These are phyloP conservation scores for Misgurnus anguillicaudatus DNA, from an alignment of 2,113 vertebrate genomes.

Conservation along the genomic window DNA sequence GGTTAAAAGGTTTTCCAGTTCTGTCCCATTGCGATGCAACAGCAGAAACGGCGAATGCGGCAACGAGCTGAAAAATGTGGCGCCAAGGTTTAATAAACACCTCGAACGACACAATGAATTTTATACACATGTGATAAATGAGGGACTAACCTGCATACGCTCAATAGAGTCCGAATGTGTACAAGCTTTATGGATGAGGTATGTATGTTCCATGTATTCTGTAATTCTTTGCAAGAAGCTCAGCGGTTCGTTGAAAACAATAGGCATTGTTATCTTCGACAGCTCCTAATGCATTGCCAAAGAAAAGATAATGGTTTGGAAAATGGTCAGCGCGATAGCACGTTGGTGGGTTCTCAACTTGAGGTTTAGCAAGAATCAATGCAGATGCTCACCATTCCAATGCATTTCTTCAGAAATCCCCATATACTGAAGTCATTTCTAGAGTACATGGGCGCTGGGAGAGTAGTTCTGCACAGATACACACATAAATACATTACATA, in stretches of 20 bases:
- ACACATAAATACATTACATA: background rate
- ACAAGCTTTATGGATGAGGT: conserved; percentile 88
- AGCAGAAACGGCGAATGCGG: conserved; percentile 93
- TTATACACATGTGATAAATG: background rate
- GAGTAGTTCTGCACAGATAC: conserved; percentile 73
- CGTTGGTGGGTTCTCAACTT: too few species aligned
- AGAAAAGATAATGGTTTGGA: background rate
- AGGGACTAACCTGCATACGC: conserved; percentile 86
- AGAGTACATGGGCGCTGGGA: conserved; percentile 92
- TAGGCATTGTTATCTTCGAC: conserved; percentile 97
- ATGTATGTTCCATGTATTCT: conserved; percentile 97
- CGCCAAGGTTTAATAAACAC: background rate
- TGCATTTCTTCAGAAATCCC: conserved; percentile 95
- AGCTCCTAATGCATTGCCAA: conserved; percentile 75
- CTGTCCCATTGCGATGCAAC: conserved; percentile 98
- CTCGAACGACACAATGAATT: too few species aligned
- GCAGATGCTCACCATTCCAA: conserved; percentile 87
- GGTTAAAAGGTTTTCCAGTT: conserved; percentile 98
- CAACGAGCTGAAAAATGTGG: conserved; percentile 78
- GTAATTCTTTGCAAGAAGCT: conserved; percentile 95
- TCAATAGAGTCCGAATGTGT: conserved; percentile 82
- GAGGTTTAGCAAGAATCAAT: background rate
- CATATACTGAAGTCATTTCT: conserved; percentile 94
- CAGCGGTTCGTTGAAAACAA: conserved; percentile 94
- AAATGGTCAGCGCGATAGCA: background rate